phyloP scores from a whole-genome alignment of 2,888 invertebrate genomes.

The Nezara viridula region DNA sequence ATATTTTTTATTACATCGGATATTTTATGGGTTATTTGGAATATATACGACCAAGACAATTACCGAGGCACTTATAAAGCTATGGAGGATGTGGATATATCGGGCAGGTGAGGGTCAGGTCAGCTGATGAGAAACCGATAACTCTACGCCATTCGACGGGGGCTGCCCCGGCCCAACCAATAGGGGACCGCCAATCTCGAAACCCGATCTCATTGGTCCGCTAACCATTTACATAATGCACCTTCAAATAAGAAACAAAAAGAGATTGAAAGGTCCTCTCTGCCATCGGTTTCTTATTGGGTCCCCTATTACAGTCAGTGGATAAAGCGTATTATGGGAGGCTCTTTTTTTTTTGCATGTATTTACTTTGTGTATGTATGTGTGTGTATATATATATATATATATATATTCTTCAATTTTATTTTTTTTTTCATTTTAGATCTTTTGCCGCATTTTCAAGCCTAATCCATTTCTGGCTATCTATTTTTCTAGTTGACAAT shows the following conservation, averaged over 20 bases:
- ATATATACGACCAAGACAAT: background rate
- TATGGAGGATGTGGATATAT: background rate
- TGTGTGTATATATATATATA: no score
- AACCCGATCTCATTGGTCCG: background rate
- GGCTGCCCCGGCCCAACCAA: background rate
- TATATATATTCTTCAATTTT: no score
- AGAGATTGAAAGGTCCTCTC: background rate
- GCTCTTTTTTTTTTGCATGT: no score
- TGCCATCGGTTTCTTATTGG: background rate
- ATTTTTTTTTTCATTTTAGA: no score
- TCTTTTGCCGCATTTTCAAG: no score
- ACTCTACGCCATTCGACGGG: background rate
- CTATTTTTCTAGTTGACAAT: no score
- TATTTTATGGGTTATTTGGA: background rate
- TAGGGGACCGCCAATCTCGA: background rate
- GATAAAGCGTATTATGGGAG: no score
- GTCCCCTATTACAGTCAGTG: no score
- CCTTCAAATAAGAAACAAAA: background rate
- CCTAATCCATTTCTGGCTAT: no score
- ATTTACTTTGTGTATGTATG: no score
- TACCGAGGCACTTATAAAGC: background rate
- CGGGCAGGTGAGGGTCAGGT: background rate
- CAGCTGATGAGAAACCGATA: constrained; percentile 26
- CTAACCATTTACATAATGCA: background rate
- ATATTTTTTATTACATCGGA: background rate